A percentile compares a stretch with the other conserved stretches of the same genome.
Evolutionary conservation across 2,888 invertebrate genomes (phyloP).

Genomic region (Catocala nupta): DNA sequence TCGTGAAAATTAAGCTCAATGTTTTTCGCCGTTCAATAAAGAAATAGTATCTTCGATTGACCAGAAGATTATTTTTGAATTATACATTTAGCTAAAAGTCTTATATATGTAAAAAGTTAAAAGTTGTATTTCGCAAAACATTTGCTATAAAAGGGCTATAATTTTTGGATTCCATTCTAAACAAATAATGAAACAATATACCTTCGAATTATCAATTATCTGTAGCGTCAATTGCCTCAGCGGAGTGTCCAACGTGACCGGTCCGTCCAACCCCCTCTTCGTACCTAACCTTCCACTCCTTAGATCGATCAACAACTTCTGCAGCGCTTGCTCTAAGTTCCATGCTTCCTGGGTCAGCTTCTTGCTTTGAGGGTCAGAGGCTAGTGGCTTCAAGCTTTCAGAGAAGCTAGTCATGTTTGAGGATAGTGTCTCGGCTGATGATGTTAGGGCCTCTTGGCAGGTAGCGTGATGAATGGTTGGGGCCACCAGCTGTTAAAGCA

Average conservation of each 20-base stretch:
- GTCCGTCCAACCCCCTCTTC: constrained; percentile 50
- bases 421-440: constrained; percentile 60
- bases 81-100: too few species aligned
- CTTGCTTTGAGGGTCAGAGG: constrained; percentile 46
- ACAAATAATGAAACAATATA: constrained; percentile 33
- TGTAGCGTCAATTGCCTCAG: constrained; percentile 64
- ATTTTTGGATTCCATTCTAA: neutral
- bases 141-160: too few species aligned
- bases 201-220: constrained; percentile 71
- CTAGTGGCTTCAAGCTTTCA: constrained; percentile 55
- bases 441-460: constrained; percentile 63
- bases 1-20: too few species aligned
- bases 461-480: constrained; percentile 65
- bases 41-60: too few species aligned
- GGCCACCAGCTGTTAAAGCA: constrained; percentile 62
- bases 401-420: constrained; percentile 54
- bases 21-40: too few species aligned
- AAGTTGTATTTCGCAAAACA: too few species aligned
- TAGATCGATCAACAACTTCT: constrained; percentile 58
- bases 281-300: constrained; percentile 58
- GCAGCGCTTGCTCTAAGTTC: constrained; percentile 54
- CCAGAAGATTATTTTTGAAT: too few species aligned
- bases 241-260: constrained; percentile 68
- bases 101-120: too few species aligned
- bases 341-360: constrained; percentile 52